A percentile compares a stretch with the other conserved stretches of the same genome.
phyloP scores from a whole-genome alignment of 2,888 invertebrate species.

The Unio pictorum region DNA sequence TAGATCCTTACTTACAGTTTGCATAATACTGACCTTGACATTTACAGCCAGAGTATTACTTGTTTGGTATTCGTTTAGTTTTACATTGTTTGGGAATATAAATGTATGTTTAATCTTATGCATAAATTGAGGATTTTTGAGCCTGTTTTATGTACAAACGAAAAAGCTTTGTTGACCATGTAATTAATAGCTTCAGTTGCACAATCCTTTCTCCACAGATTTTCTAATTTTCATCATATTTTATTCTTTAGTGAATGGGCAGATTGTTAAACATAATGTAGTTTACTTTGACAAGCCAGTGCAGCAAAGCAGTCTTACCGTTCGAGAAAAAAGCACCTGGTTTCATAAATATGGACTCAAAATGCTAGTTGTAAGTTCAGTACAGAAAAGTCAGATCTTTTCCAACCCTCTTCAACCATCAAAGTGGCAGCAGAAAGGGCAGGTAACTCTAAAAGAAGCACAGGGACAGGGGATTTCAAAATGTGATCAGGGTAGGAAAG shows the following conservation, averaged over 20 bases:
- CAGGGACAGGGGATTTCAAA: background rate
- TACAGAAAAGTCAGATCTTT: conserved; percentile 28
- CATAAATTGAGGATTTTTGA: too few species aligned
- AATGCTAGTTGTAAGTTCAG: conserved; percentile 26
- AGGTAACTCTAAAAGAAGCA: background rate
- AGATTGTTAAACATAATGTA: conserved; percentile 38
- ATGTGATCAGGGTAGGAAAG: background rate
- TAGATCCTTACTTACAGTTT: too few species aligned
- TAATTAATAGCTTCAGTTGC: too few species aligned
- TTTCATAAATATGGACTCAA: conserved; percentile 53
- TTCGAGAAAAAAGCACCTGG: conserved; percentile 43
- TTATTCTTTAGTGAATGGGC: conserved; percentile 39
- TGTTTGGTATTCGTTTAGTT: too few species aligned
- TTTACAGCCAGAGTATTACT: too few species aligned
- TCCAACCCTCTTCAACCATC: background rate
- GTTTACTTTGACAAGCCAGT: conserved; percentile 59
- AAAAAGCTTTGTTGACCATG: too few species aligned
- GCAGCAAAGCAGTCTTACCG: conserved; percentile 20
- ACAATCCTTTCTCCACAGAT: too few species aligned
- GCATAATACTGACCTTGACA: too few species aligned
- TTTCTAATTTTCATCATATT: conserved; percentile 2
- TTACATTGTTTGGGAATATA: too few species aligned
- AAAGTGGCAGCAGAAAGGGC: too few species aligned
- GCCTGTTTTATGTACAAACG: too few species aligned
- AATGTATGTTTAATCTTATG: too few species aligned